Evolutionary conservation across 2,888 invertebrate species (phyloP).

Genomic region (Neoascia interrupta): DNA sequence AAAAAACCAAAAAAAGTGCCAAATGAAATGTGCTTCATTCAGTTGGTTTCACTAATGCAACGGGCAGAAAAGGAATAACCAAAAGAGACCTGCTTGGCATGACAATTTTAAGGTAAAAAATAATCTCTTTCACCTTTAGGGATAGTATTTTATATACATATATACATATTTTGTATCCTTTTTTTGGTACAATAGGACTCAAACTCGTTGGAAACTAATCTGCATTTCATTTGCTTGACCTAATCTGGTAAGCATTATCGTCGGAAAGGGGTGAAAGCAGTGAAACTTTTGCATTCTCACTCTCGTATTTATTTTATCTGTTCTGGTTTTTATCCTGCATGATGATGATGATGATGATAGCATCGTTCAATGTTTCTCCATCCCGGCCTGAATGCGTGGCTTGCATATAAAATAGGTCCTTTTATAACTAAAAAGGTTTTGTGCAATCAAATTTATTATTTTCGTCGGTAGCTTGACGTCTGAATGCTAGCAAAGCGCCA

Average conservation of each 20-base stretch:
- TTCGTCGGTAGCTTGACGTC: slow-evolving; percentile 35
- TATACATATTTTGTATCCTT: slow-evolving; percentile 17
- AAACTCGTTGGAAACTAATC: slow-evolving; percentile 68
- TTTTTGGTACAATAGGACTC: slow-evolving; percentile 40
- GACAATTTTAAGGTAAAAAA: slow-evolving; percentile 32
- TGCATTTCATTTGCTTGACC: slow-evolving; percentile 70
- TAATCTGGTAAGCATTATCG: slow-evolving; percentile 59
- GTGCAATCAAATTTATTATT: slow-evolving; percentile 56
- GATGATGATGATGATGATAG: slow-evolving; percentile 57
- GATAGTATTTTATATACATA: not conserved
- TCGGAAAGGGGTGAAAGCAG: slow-evolving; percentile 20
- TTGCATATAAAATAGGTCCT: slow-evolving; percentile 26
- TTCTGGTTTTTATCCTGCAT: slow-evolving; percentile 45
- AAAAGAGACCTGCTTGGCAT: slow-evolving; percentile 6
- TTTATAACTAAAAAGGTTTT: slow-evolving; percentile 9
- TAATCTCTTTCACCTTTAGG: slow-evolving; percentile 23
- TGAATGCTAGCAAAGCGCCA: too few relatives aligned
- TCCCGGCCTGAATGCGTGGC: slow-evolving; percentile 14
- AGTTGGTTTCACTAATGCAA: slow-evolving; percentile 46
- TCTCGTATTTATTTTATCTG: slow-evolving; percentile 53
- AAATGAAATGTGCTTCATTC: slow-evolving; percentile 6
- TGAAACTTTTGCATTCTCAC: slow-evolving; percentile 39
- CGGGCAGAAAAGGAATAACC: not conserved
- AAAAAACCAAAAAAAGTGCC: slow-evolving; percentile 6
- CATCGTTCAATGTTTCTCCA: slow-evolving; percentile 36